These are phyloP conservation scores for Lissocephala sabroskyi DNA, from an alignment of 2,888 invertebrate species.

Conservation along the genomic window DNA sequence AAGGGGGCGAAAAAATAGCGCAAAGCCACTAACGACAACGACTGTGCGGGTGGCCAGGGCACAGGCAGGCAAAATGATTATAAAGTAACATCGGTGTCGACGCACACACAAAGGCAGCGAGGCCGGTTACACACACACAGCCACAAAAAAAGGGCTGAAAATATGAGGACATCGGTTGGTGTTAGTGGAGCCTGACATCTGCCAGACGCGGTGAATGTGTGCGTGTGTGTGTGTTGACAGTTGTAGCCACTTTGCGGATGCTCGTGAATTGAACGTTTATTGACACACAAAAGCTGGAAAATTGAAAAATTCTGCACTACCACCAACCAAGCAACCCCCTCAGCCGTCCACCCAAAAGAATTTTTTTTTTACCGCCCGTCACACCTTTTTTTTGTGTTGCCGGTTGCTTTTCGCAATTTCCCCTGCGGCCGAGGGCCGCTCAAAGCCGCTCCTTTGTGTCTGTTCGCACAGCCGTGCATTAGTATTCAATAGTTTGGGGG, in stretches of 20 bases:
- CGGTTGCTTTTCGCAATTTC: slow-evolving; percentile 20
- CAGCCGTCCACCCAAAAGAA: neutral
- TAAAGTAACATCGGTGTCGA: slow-evolving; percentile 44
- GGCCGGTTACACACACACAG: no score
- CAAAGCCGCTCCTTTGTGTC: slow-evolving; percentile 56
- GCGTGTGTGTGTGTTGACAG: slow-evolving; percentile 37
- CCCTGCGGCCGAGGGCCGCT: slow-evolving; percentile 14
- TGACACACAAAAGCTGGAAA: slow-evolving; percentile 62
- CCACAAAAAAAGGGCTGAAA: slow-evolving; percentile 18
- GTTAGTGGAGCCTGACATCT: neutral
- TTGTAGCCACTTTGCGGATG: slow-evolving; percentile 61
- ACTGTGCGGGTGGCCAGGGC: slow-evolving; percentile 13
- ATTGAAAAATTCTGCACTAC: slow-evolving; percentile 57
- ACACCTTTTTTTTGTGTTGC: slow-evolving; percentile 37
- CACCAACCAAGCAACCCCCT: slow-evolving; percentile 8
- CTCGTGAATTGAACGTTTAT: slow-evolving; percentile 63
- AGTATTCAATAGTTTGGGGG: slow-evolving; percentile 58
- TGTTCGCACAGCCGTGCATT: slow-evolving; percentile 41
- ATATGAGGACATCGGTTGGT: slow-evolving; percentile 17
- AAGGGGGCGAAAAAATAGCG: slow-evolving; percentile 15
- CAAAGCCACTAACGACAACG: slow-evolving; percentile 49
- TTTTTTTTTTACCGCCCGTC: slow-evolving; percentile 35
- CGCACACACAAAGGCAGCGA: neutral
- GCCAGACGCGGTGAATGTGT: slow-evolving; percentile 3
- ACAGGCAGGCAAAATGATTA: slow-evolving; percentile 36